phyloP scores from a whole-genome alignment of 1,140 invertebrate species.

The Parapsyche elsis region DNA sequence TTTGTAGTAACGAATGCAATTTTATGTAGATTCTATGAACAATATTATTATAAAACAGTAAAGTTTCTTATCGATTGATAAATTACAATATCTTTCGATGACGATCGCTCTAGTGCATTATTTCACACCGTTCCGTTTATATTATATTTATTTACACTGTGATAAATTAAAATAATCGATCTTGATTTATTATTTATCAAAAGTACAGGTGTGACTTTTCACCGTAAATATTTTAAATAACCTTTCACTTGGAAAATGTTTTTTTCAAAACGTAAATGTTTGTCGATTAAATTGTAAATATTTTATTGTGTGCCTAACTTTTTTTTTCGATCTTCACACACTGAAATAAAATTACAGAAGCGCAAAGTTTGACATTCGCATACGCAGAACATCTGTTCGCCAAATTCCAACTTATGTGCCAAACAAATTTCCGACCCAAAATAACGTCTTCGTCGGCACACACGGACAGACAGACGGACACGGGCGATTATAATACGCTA shows the following conservation, averaged over 20 bases:
- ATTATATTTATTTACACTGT: background rate
- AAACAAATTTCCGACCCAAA: conserved; percentile 22
- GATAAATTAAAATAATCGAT: no score
- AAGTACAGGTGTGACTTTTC: no score
- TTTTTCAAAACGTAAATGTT: conserved; percentile 1
- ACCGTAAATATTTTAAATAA: no score
- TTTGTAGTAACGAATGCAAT: no score
- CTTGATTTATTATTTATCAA: no score
- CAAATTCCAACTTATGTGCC: conserved; percentile 24
- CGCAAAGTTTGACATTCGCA: conserved; percentile 29
- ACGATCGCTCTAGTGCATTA: background rate
- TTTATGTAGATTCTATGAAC: no score
- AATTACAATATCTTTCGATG: no score
- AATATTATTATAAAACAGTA: no score
- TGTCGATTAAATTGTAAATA: background rate
- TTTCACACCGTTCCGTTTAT: background rate
- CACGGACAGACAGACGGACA: background rate
- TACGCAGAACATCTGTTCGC: conserved; percentile 24
- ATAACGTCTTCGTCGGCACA: conserved; percentile 7
- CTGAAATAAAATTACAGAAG: background rate
- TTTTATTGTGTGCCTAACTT: no score
- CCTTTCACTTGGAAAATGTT: no score
- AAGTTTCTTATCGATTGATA: no score
- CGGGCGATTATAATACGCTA: background rate
- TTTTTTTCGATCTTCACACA: no score